phyloP scores from a whole-genome alignment of 2,113 vertebrate genomes.

The Campylorhamphus procurvoides region DNA sequence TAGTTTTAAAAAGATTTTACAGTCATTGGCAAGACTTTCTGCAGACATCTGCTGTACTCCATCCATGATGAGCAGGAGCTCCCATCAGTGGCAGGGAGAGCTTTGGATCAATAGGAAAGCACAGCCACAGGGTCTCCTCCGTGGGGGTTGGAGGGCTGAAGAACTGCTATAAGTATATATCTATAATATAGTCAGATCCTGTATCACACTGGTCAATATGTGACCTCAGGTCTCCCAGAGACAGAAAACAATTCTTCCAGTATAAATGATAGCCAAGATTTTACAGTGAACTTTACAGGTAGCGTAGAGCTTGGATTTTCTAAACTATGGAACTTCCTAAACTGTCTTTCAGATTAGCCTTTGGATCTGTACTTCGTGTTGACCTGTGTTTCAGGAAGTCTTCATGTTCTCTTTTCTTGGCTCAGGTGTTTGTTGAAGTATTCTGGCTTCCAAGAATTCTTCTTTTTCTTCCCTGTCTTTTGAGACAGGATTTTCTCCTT shows the following conservation, averaged over 20 bases:
- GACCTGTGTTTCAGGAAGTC: neutral
- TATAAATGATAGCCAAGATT: neutral
- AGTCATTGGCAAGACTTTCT: neutral
- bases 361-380: neutral
- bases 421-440: neutral
- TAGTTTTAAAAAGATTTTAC: neutral
- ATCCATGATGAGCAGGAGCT: neutral
- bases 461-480: rapidly evolving
- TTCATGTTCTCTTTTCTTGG: neutral
- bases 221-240: neutral
- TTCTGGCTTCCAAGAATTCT: neutral
- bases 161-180: neutral
- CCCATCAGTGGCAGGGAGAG: neutral
- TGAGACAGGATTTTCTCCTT: neutral
- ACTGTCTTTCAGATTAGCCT: neutral
- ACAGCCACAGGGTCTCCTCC: neutral
- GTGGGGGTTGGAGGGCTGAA: neutral
- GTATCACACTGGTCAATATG: neutral
- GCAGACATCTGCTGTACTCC: neutral
- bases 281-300: neutral
- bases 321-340: neutral
- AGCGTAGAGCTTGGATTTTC: neutral
- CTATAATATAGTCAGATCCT: neutral
- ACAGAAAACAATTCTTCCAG: neutral
- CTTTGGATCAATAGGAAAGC: neutral